Evolutionary conservation across 2,113 vertebrate species (phyloP).

Genomic region (Ameiurus melas): DNA sequence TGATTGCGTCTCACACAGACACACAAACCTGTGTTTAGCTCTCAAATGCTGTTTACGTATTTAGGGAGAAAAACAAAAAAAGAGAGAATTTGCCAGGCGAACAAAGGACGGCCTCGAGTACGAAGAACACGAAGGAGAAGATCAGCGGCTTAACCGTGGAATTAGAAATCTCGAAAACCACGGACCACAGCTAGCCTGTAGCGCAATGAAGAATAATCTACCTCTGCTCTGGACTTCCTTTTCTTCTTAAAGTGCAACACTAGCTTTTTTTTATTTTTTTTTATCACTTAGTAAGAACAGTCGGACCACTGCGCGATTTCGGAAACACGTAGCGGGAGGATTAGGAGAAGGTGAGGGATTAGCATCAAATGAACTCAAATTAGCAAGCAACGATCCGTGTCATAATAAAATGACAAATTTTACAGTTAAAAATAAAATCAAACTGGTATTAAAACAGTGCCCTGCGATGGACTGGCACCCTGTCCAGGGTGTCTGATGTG

Average conservation of each 20-base stretch:
- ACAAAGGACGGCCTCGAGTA: background rate
- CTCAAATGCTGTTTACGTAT: slow-evolving; percentile 17
- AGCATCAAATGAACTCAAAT: background rate
- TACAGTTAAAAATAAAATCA: background rate
- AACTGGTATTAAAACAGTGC: too few species aligned
- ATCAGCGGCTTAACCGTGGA: background rate
- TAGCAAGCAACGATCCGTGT: background rate
- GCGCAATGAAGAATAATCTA: background rate
- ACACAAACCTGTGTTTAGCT: slow-evolving; percentile 8
- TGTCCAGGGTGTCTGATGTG: too few species aligned
- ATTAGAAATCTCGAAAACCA: background rate
- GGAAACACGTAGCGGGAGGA: background rate
- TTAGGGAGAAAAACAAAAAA: background rate
- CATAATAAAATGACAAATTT: background rate
- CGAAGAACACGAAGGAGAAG: background rate
- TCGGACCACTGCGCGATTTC: background rate
- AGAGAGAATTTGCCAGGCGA: slow-evolving; percentile 2
- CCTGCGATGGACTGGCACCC: too few species aligned
- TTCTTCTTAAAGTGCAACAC: background rate
- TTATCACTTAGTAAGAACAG: background rate
- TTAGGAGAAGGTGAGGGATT: background rate
- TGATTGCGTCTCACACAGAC: background rate
- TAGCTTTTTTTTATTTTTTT: too few species aligned
- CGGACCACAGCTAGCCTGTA: background rate
- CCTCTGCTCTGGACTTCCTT: background rate